Evolutionary conservation across 2,797 vertebrate species (phyloP).

Genomic region (Falco berigora): DNA sequence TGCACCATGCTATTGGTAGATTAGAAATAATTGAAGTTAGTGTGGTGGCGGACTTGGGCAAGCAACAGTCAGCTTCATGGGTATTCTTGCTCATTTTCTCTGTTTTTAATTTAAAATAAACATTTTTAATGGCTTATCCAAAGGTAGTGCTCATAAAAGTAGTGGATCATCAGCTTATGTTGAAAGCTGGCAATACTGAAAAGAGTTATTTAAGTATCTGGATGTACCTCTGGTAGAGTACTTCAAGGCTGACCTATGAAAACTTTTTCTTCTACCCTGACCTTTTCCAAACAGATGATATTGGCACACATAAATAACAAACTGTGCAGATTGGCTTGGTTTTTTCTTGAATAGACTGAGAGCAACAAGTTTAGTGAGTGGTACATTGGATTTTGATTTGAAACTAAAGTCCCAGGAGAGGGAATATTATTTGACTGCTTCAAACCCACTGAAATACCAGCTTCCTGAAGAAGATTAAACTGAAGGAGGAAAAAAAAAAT

Average conservation of each 20-base stretch:
- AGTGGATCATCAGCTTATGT: background rate
- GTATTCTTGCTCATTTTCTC: background rate
- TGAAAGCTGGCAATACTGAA: background rate
- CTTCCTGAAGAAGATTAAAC: background rate
- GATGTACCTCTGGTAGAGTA: background rate
- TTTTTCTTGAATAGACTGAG: conserved; percentile 16
- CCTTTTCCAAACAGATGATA: background rate
- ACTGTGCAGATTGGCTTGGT: background rate
- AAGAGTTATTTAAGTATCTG: background rate
- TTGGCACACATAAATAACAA: background rate
- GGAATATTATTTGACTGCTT: conserved; percentile 21
- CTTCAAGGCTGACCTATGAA: background rate
- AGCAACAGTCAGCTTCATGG: background rate
- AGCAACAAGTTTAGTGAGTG: conserved; percentile 20
- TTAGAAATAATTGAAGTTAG: background rate
- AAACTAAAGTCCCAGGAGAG: conserved; percentile 16
- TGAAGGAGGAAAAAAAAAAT: background rate
- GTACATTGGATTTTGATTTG: conserved; percentile 50
- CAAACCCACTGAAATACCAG: background rate
- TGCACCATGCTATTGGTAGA: background rate
- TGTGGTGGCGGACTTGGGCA: background rate
- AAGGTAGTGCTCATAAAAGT: background rate
- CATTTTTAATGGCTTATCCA: background rate
- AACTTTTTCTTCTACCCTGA: background rate
- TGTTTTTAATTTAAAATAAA: background rate